Evolutionary conservation across 2,113 vertebrate genomes (phyloP).

Genomic region (Fregetta grallaria): DNA sequence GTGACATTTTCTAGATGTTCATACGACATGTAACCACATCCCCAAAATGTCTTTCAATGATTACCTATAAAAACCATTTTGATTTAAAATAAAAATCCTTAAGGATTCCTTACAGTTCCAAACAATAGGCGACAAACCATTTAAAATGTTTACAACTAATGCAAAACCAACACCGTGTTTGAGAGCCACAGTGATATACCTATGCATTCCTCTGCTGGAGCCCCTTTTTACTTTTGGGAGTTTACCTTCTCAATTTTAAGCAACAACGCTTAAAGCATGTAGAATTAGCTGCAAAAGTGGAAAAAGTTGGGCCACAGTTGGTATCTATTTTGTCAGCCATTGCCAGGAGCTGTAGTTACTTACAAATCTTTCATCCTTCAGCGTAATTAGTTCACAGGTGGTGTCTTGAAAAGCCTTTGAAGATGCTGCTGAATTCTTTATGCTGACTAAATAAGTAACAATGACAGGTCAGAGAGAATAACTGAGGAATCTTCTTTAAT

Average conservation of each 20-base stretch:
- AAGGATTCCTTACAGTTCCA: background rate
- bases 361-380: background rate
- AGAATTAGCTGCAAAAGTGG: background rate
- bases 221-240: background rate
- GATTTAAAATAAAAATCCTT: background rate
- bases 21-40: background rate
- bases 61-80: background rate
- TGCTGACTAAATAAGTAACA: conserved; percentile 23
- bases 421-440: conserved; percentile 36
- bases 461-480: conserved; percentile 26
- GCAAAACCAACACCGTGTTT: fast-evolving
- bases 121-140: background rate
- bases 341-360: background rate
- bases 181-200: fast-evolving
- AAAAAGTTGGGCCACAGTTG: background rate
- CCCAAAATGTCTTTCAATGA: background rate
- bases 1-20: background rate
- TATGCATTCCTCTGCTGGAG: background rate
- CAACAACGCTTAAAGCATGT: background rate
- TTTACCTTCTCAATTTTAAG: background rate
- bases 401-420: conserved; percentile 14
- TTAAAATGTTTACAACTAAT: fast-evolving
- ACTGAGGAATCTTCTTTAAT: conserved; percentile 28
- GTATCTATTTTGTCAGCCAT: background rate
- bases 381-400: conserved; percentile 11